Evolutionary conservation across 2,797 vertebrate genomes (phyloP).

Genomic region (Crenuchus spilurus): DNA sequence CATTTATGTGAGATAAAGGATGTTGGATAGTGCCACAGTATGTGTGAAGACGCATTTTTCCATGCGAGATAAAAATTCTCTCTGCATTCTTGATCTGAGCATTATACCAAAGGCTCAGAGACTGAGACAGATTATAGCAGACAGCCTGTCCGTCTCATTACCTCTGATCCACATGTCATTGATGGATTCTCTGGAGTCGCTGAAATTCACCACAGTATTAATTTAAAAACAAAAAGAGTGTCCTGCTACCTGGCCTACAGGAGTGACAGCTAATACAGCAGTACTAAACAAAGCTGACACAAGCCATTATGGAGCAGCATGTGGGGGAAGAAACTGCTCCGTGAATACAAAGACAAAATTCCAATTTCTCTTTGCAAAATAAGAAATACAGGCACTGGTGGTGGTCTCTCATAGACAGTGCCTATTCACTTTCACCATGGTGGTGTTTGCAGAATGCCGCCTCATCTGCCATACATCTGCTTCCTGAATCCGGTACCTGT

Average conservation of each 20-base stretch:
- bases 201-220: not conserved
- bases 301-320: slow-evolving; percentile 9
- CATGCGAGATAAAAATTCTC: not conserved
- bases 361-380: not conserved
- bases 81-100: not conserved
- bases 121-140: slow-evolving; percentile 27
- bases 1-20: not conserved
- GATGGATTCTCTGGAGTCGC: not conserved
- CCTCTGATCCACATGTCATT: not conserved
- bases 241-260: not conserved
- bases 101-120: slow-evolving; percentile 1
- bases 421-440: not conserved
- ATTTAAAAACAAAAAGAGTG: not conserved
- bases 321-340: not conserved
- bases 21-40: not conserved
- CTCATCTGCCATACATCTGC: slow-evolving; percentile 3
- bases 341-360: not conserved
- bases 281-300: slow-evolving; percentile 13
- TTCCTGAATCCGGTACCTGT: not conserved
- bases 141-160: not conserved
- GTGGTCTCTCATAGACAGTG: not conserved
- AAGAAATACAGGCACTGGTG: not conserved
- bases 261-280: slow-evolving; percentile 8
- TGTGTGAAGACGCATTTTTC: not conserved
- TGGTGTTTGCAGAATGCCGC: not conserved